phyloP scores from a whole-genome alignment of 2,797 vertebrate species.

The Amniataba percoides region DNA sequence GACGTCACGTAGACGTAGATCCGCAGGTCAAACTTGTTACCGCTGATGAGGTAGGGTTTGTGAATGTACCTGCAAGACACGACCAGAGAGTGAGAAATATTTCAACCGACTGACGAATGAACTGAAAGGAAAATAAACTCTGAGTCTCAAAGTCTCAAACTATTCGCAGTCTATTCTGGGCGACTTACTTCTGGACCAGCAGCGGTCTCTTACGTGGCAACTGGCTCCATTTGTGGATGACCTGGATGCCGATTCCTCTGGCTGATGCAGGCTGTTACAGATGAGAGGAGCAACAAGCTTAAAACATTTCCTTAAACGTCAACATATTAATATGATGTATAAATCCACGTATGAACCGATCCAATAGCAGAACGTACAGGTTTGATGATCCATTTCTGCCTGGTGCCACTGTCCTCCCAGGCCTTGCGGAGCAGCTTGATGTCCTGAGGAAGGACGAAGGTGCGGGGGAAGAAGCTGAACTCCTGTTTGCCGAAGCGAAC shows the following conservation, averaged over 20 bases:
- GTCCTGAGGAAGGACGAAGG: conserved; percentile 96
- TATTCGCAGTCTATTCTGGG: too few species aligned
- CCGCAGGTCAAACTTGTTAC: conserved; percentile 97
- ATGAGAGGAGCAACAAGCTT: background rate
- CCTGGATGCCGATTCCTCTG: conserved; percentile 96
- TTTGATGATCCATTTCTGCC: conserved; percentile 98
- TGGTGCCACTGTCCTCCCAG: conserved; percentile 91
- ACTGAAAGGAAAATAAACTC: background rate
- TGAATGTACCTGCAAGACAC: conserved; percentile 89
- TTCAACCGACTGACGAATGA: background rate
- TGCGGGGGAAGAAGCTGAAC: conserved; percentile 96
- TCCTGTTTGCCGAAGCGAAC: conserved; percentile 92
- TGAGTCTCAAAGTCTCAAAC: background rate
- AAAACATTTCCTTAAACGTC: background rate
- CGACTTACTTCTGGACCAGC: conserved; percentile 89
- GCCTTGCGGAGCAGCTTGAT: conserved; percentile 92
- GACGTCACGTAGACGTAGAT: conserved; percentile 97
- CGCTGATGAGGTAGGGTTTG: conserved; percentile 98
- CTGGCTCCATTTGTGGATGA: conserved; percentile 98
- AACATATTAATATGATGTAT: background rate
- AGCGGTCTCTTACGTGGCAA: conserved; percentile 95
- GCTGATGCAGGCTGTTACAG: conserved; percentile 92
- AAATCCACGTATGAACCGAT: background rate
- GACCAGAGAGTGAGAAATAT: too few species aligned
- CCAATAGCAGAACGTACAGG: conserved; percentile 82